These are phyloP conservation scores for Epicauta chinensis DNA, from an alignment of 1,140 invertebrate species.

Conservation along the genomic window DNA sequence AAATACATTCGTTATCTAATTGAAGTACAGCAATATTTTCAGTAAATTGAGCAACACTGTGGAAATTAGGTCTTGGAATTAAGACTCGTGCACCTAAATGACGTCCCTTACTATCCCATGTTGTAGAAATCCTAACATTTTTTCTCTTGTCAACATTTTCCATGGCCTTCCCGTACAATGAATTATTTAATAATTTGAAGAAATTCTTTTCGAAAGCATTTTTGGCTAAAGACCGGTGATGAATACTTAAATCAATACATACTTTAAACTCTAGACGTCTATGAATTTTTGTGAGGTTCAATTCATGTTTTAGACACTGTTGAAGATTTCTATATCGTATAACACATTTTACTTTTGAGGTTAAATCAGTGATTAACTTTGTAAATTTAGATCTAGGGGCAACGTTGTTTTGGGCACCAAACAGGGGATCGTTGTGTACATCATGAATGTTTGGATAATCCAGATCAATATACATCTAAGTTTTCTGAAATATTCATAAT, in stretches of 20 bases:
- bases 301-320: background rate
- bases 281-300: slow-evolving; percentile 11
- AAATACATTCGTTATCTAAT: no score
- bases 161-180: no score
- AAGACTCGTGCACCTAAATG: no score
- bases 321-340: slow-evolving; percentile 4
- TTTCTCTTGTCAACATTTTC: no score
- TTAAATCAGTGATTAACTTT: background rate
- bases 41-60: no score
- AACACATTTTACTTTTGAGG: background rate
- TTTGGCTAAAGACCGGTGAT: background rate
- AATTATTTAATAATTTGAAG: no score
- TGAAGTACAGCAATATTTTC: no score
- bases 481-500: slow-evolving; percentile 12
- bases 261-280: slow-evolving; percentile 24
- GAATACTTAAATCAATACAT: slow-evolving; percentile 3
- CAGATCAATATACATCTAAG: slow-evolving; percentile 38
- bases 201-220: no score
- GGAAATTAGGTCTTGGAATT: no score
- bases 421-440: slow-evolving; percentile 37
- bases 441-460: no score
- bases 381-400: background rate
- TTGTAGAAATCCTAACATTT: no score
- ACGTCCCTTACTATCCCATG: no score
- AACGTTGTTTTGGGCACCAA: slow-evolving; percentile 33